Conservation (phyloP, 2,888 invertebrate genomes). For the Monopis laevigella region DNA sequence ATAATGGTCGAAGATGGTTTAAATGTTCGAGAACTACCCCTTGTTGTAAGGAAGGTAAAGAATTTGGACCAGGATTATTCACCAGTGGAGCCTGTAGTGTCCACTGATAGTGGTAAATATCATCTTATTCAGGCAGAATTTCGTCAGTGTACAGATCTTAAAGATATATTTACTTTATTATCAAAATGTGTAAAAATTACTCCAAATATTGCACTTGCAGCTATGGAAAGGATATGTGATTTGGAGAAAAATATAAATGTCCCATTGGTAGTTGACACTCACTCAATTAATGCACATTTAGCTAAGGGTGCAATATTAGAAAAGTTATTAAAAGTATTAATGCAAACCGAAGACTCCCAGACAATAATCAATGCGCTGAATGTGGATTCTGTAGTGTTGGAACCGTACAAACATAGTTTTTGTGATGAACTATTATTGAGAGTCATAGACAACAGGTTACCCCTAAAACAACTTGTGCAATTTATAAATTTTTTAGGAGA, state of each 20-base stretch:
- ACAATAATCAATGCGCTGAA: slow-evolving; percentile 52
- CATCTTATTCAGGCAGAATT: slow-evolving; percentile 55
- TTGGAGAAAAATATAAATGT: slow-evolving; percentile 38
- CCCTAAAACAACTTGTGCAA: slow-evolving; percentile 67
- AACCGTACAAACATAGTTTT: slow-evolving; percentile 58
- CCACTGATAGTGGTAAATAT: slow-evolving; percentile 38
- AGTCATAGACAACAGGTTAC: slow-evolving; percentile 67
- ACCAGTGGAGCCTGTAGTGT: slow-evolving; percentile 22
- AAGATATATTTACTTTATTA: slow-evolving; percentile 52
- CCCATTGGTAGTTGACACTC: slow-evolving; percentile 27
- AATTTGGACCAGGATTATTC: slow-evolving; percentile 37
- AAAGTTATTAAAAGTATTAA: slow-evolving; percentile 48
- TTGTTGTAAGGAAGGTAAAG: slow-evolving; percentile 65
- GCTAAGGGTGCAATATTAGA: slow-evolving; percentile 58
- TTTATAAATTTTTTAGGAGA: slow-evolving; percentile 63
- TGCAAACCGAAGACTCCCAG: slow-evolving; percentile 54
- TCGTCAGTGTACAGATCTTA: slow-evolving; percentile 44
- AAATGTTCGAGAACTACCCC: slow-evolving; percentile 74
- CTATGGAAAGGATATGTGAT: slow-evolving; percentile 55
- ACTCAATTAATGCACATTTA: slow-evolving; percentile 35
- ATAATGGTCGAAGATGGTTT: slow-evolving; percentile 73
- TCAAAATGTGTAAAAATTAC: slow-evolving; percentile 60
- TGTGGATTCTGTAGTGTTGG: slow-evolving; percentile 44
- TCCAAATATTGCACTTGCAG: slow-evolving; percentile 57
- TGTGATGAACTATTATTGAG: slow-evolving; percentile 70